phyloP scores from a whole-genome alignment of 1,140 invertebrate species.

The Drosophila equinoxialis region DNA sequence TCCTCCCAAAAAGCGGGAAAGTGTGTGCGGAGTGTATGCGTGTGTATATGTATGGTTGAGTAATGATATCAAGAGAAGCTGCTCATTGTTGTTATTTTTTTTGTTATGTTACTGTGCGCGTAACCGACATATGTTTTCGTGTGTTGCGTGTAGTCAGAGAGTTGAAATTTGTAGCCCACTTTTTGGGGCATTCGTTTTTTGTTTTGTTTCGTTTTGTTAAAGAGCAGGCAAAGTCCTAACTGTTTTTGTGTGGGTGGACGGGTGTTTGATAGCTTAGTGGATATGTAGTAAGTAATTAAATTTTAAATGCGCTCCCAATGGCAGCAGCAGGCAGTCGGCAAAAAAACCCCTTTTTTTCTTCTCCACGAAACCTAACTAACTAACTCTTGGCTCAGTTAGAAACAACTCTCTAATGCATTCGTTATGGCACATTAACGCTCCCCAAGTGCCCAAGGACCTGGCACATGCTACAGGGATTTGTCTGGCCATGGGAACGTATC shows the following conservation, averaged over 20 bases:
- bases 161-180: constrained; percentile 44
- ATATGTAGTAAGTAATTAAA: constrained; percentile 67
- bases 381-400: constrained; percentile 48
- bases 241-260: not conserved
- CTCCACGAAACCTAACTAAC: constrained; percentile 26
- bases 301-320: constrained; percentile 62
- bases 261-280: not conserved
- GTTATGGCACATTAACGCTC: constrained; percentile 79
- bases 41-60: constrained; percentile 44
- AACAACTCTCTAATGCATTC: constrained; percentile 72
- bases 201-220: not conserved
- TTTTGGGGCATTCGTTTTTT: constrained; percentile 29
- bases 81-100: constrained; percentile 45
- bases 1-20: constrained; percentile 27
- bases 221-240: not conserved
- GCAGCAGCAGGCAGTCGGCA: constrained; percentile 1
- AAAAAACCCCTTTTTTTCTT: not conserved
- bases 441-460: constrained; percentile 62
- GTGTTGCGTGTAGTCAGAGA: constrained; percentile 3
- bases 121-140: constrained; percentile 66
- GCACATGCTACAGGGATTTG: constrained; percentile 62
- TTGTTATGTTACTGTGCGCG: constrained; percentile 9
- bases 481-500: constrained; percentile 3
- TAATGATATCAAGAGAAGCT: constrained; percentile 77
- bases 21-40: constrained; percentile 3